These are phyloP conservation scores for Cladopsammia gracilis DNA, from an alignment of 64 coral and sea anemone genomes.

Conservation along the genomic window DNA sequence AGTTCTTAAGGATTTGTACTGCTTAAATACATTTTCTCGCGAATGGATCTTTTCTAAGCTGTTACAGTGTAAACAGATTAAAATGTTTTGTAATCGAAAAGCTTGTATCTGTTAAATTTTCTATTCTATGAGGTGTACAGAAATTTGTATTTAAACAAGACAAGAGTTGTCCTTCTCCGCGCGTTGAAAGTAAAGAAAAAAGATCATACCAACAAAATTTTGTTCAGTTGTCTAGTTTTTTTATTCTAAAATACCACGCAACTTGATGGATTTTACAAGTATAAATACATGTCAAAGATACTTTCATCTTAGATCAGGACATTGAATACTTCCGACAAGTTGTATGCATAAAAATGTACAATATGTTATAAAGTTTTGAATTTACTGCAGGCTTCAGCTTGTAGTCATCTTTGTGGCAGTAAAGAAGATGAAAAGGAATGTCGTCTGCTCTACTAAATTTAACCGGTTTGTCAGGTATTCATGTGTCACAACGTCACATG, in stretches of 20 bases:
- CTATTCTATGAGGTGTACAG: no score
- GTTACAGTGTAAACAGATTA: no score
- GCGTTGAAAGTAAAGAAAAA: background rate
- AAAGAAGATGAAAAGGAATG: background rate
- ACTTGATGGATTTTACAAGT: slow-evolving; percentile 24
- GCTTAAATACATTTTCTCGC: no score
- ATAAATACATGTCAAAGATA: slow-evolving; percentile 30
- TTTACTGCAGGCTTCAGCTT: background rate
- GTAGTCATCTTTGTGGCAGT: background rate
- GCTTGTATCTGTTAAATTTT: no score
- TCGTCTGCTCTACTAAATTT: background rate
- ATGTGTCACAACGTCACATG: no score
- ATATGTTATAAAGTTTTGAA: background rate
- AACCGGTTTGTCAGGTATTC: no score
- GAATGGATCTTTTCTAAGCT: no score
- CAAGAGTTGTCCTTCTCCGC: no score
- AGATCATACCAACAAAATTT: background rate
- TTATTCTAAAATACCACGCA: slow-evolving; percentile 47
- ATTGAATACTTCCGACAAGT: background rate
- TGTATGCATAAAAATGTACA: background rate
- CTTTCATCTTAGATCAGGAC: background rate
- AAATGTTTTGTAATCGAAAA: no score
- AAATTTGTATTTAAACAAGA: no score
- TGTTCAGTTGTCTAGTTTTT: background rate
- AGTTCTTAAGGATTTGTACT: no score